A percentile compares a stretch with the other conserved stretches of the same genome.
phyloP scores from a whole-genome alignment of 1,140 invertebrate genomes.

The Neotoxoptera formosana region DNA sequence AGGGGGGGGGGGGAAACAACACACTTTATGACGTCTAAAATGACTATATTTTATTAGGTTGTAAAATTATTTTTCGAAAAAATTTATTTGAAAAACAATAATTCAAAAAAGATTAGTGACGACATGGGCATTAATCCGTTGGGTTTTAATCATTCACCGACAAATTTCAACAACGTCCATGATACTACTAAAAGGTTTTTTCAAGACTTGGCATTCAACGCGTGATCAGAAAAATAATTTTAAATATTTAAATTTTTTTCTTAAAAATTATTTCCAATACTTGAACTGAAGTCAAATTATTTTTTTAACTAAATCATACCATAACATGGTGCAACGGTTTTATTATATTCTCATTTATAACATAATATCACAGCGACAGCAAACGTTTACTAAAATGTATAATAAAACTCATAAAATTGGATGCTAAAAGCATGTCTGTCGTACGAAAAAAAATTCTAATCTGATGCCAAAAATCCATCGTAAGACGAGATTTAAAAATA shows the following conservation, averaged over 20 bases:
- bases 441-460: background rate
- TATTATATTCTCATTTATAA: background rate
- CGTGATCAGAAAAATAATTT: background rate
- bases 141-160: background rate
- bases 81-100: background rate
- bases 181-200: no score
- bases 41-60: background rate
- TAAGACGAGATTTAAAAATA: background rate
- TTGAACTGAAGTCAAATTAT: background rate
- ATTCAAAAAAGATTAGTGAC: background rate
- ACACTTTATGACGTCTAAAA: background rate
- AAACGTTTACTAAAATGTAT: background rate
- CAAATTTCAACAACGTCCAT: background rate
- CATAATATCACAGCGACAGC: background rate
- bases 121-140: background rate
- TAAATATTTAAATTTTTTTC: background rate
- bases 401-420: background rate
- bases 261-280: background rate
- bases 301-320: background rate
- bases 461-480: background rate
- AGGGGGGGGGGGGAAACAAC: background rate
- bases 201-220: background rate
- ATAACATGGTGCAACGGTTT: no score
- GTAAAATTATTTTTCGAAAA: background rate
- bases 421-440: no score